Base-by-base conservation (phyloP, 2,888 invertebrate species). In the Philhelius pedissequus region DNA sequence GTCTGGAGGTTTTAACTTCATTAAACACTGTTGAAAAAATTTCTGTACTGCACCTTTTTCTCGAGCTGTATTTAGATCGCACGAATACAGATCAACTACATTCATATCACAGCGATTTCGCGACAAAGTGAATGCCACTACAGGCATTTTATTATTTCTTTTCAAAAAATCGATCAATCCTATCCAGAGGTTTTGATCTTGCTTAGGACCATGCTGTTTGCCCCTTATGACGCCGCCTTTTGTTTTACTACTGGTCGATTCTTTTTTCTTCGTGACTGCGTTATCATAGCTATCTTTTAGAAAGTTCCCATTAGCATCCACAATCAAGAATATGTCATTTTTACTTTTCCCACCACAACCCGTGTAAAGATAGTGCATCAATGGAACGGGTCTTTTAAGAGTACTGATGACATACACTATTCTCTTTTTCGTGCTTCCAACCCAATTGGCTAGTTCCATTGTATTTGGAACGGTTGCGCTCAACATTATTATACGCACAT, bases 401-500 rank as follows among this genome's bases (percentile, higher is more conserved):
- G 99, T 99, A 79, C 96, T 97, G 11, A 99, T 97, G 0, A 99
- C 99, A 89, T 96, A 98, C 73, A 96, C 96, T 90, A 96, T 97
- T 79, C 96, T 94, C 88, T 96, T 95, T 91, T 97, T 97, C 0
- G 96, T 97, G 86, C 94, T 94, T 0, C 97, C 97, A 32, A 97
- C 95, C 97, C 97, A 97, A 90, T 97, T 95, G 0, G 99, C 99
- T 92, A 99, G 97, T 91, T 99, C 97, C 82, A 97, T 93, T 0
- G 98, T 96, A 91, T 99, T 99, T 0, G 99, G 99, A 25, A 99
- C 99, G 0, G 99, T 99, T 0, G 99, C 99, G 90, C 98, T 98
- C 50, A 99, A 92, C 95, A 99, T 96, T 32, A 99, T 98, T 82
- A 99, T 98, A 88, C 96, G 97, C 7, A 99, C 98, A 90, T 98